These are phyloP conservation scores for Plutomurus gul DNA, from an alignment of 1,140 invertebrate genomes.

Conservation along the genomic window DNA sequence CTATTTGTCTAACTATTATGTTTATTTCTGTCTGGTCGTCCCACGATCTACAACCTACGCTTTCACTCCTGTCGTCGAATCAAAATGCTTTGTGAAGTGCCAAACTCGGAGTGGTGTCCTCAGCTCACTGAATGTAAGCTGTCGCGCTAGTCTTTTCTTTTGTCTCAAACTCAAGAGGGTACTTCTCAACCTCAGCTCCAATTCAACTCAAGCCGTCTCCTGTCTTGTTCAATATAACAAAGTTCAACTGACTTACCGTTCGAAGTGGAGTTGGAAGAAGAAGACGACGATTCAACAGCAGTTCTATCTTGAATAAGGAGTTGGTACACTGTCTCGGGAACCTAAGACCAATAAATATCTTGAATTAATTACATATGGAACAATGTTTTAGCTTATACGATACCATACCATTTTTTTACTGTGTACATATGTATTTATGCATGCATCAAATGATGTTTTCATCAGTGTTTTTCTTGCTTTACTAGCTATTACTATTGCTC, in stretches of 20 bases:
- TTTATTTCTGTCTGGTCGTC: no score
- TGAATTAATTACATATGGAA: no score
- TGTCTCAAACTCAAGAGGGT: constrained; percentile 15
- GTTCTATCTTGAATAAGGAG: constrained; percentile 62
- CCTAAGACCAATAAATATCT: no score
- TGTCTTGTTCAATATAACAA: neutral
- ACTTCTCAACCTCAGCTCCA: constrained; percentile 12
- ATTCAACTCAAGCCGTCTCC: constrained; percentile 6
- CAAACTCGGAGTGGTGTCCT: neutral
- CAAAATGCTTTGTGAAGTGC: neutral
- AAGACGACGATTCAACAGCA: constrained; percentile 39
- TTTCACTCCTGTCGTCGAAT: neutral
- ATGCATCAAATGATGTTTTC: no score
- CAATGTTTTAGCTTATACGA: no score
- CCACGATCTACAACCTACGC: neutral
- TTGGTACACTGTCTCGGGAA: constrained; percentile 63
- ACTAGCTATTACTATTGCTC: no score
- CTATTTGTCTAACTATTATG: no score
- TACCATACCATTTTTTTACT: no score
- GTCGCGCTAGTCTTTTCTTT: constrained; percentile 11
- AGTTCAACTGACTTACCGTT: constrained; percentile 47
- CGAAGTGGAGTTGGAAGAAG: neutral
- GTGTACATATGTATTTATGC: no score
- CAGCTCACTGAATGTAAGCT: neutral
- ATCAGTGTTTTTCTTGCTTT: no score